Evolutionary conservation across 2,113 vertebrate species (phyloP).

Genomic region (Melanostigma gelatinosum): DNA sequence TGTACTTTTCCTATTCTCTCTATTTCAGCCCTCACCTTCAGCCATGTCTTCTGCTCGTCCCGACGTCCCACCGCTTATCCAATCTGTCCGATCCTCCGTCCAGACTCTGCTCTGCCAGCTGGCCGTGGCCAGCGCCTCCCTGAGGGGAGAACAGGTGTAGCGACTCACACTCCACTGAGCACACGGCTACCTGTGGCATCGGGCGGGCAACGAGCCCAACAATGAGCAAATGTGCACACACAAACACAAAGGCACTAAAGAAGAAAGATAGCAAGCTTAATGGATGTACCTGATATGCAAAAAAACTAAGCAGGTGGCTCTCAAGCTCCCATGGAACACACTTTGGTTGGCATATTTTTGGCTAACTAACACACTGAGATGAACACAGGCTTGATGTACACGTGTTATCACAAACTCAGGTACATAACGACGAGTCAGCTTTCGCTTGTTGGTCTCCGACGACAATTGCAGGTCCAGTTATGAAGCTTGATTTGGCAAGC

Average conservation of each 20-base stretch:
- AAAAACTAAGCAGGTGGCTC: not conserved
- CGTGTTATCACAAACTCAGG: conserved; percentile 19
- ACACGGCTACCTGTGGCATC: conserved; percentile 78
- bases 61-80: conserved; percentile 70
- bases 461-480: conserved; percentile 15
- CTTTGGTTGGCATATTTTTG: conserved; percentile 18
- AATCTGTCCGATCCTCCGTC: conserved; percentile 77
- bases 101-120: conserved; percentile 73
- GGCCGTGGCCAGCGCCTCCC: conserved; percentile 76
- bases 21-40: conserved; percentile 76
- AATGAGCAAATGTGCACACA: conserved; percentile 32
- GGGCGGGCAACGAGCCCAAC: conserved; percentile 34
- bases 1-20: conserved; percentile 62
- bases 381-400: conserved; percentile 35
- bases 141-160: conserved; percentile 80
- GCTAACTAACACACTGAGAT: conserved; percentile 10
- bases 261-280: not conserved
- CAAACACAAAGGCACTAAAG: not conserved
- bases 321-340: not conserved
- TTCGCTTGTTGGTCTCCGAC: conserved; percentile 19
- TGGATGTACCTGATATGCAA: not conserved
- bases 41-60: conserved; percentile 64
- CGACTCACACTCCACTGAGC: conserved; percentile 73
- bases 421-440: conserved; percentile 30
- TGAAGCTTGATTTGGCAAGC: conserved; percentile 41